Percentiles rank a stretch among this genome's conserved stretches.
These are phyloP conservation scores for Battus philenor DNA, from an alignment of 1,140 invertebrate species.

Conservation along the genomic window DNA sequence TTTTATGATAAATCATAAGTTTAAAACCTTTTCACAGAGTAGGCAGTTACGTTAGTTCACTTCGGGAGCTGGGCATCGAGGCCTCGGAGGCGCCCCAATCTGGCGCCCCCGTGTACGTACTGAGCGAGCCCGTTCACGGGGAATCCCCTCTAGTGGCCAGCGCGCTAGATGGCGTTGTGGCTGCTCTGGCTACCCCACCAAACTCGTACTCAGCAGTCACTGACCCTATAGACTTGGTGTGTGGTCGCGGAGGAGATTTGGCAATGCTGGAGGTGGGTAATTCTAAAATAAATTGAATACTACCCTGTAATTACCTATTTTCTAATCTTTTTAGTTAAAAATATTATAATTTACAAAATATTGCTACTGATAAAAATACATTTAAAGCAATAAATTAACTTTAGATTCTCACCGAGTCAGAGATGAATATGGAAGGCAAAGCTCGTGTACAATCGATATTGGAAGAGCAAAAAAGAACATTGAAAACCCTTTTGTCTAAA, in stretches of 20 bases:
- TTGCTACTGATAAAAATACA: constrained; percentile 2
- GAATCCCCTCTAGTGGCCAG: constrained; percentile 73
- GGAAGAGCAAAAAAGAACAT: constrained; percentile 81
- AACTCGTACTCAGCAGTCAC: constrained; percentile 85
- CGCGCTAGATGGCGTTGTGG: constrained; percentile 81
- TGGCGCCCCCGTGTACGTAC: constrained; percentile 76
- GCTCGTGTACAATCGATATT: constrained; percentile 77
- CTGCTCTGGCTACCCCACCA: constrained; percentile 83
- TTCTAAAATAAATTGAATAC: no score
- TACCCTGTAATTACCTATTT: no score
- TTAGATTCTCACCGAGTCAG: constrained; percentile 79
- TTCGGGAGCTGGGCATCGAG: constrained; percentile 73
- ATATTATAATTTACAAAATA: no score
- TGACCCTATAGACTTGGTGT: constrained; percentile 84
- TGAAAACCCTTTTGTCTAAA: constrained; percentile 80
- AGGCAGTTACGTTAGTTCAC: constrained; percentile 74
- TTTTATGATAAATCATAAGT: no score
- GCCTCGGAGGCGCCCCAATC: constrained; percentile 50
- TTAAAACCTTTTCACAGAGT: constrained; percentile 51
- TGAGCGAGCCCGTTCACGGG: constrained; percentile 78
- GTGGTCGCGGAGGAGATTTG: constrained; percentile 81
- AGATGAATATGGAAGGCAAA: constrained; percentile 77
- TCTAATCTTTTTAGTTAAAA: no score
- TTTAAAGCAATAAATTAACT: constrained; percentile 12
- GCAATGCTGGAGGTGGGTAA: constrained; percentile 78